Percentiles rank a stretch among this genome's conserved stretches.
These are phyloP conservation scores for Drosophila suboccidentalis DNA, from an alignment of 2,888 invertebrate genomes.

Conservation along the genomic window DNA sequence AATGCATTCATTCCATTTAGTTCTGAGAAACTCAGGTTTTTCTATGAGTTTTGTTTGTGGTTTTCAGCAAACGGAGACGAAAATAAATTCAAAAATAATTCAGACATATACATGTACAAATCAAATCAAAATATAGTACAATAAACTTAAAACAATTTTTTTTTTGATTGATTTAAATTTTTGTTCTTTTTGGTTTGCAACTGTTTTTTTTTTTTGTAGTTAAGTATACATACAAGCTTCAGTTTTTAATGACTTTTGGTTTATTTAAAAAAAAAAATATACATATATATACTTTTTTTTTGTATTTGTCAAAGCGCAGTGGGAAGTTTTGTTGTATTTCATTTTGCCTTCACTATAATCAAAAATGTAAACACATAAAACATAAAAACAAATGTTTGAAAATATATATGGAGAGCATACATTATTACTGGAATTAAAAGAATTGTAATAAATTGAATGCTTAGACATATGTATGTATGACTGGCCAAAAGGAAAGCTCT, in stretches of 20 bases:
- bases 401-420: slow-evolving; percentile 7
- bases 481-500: slow-evolving; percentile 54
- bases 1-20: slow-evolving; percentile 36
- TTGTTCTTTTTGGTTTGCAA: slow-evolving; percentile 38
- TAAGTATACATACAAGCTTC: slow-evolving; percentile 67
- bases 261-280: slow-evolving; percentile 45
- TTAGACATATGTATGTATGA: slow-evolving; percentile 40
- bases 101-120: slow-evolving; percentile 10
- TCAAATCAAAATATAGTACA: slow-evolving; percentile 14
- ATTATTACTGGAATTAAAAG: slow-evolving; percentile 14
- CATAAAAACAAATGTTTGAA: slow-evolving; percentile 40
- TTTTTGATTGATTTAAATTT: slow-evolving; percentile 29
- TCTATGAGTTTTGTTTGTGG: slow-evolving; percentile 25
- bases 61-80: slow-evolving; percentile 20
- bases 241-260: slow-evolving; percentile 58
- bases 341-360: slow-evolving; percentile 81
- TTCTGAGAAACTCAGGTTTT: slow-evolving; percentile 12
- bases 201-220: slow-evolving; percentile 30
- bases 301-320: slow-evolving; percentile 85
- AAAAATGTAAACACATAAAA: slow-evolving; percentile 63
- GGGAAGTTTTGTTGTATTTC: slow-evolving; percentile 86
- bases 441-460: slow-evolving; percentile 40
- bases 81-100: slow-evolving; percentile 18
- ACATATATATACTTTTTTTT: slow-evolving; percentile 53
- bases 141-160: slow-evolving; percentile 43